Evolutionary conservation across 2,888 invertebrate genomes (phyloP).

Genomic region (Notodonta ziczac): DNA sequence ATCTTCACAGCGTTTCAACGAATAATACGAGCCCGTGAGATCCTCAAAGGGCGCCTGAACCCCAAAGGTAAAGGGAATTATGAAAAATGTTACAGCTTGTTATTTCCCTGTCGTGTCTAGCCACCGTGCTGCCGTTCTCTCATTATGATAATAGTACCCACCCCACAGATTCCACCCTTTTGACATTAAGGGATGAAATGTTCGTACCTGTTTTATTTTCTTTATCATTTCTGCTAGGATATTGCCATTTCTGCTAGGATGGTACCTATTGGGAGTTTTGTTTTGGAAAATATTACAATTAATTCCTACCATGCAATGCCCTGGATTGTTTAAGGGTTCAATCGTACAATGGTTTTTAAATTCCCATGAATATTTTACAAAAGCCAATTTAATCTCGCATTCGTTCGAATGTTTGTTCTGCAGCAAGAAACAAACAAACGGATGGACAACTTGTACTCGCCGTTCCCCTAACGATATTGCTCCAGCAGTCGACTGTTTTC

Average conservation of each 20-base stretch:
- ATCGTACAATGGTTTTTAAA: too few relatives aligned
- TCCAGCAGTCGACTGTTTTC: constrained; percentile 29
- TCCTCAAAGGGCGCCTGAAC: constrained; percentile 20
- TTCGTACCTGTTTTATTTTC: constrained; percentile 1
- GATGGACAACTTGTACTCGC: constrained; percentile 29
- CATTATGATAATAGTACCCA: constrained; percentile 42
- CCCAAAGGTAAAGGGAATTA: constrained; percentile 37
- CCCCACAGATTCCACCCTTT: constrained; percentile 28
- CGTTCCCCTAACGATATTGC: constrained; percentile 37
- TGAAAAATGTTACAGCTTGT: constrained; percentile 45
- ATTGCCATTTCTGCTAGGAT: not conserved
- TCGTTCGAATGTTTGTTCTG: constrained; percentile 20
- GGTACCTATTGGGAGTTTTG: not conserved
- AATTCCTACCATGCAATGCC: too few relatives aligned
- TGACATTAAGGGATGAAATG: constrained; percentile 12
- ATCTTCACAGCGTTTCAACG: not conserved
- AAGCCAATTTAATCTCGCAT: constrained; percentile 25
- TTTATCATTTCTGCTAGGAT: not conserved
- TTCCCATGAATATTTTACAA: not conserved
- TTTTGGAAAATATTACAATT: too few relatives aligned
- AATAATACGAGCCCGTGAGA: constrained; percentile 13
- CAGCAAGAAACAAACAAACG: constrained; percentile 29
- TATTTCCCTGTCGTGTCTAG: constrained; percentile 22
- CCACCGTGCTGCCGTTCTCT: constrained; percentile 28
- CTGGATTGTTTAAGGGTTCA: too few relatives aligned